Base-by-base conservation (phyloP, 1,140 invertebrate genomes). In the Oncopeltus fasciatus region DNA sequence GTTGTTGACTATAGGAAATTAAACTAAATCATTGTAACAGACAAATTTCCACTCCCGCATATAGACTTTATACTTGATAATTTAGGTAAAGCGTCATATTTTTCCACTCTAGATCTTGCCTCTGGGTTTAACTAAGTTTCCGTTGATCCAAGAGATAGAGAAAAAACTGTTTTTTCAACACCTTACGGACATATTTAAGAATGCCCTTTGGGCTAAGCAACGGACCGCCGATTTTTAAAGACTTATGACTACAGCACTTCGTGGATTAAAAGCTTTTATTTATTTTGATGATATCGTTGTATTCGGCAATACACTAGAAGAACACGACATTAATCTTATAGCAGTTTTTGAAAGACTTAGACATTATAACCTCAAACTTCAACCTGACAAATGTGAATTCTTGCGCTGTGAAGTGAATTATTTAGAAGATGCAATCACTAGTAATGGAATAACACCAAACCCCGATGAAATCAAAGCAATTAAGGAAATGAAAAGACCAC, bases 241-340 rank as follows among this genome's bases (percentile, higher is more conserved):
- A 57, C 60, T 69, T 21, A 75, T 74, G 72, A 71, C 73, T 61
- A 65, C 60, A n/a, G 66, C 69, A 1, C 20, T 51, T 0, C 47
- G 27, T 2, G 33, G 16, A 8, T 29, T 20, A 33, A 51, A 38
- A 5, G 46, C 60, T 12, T 53, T 62, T 57, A 69, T 75, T 5
- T 77, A 77, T 65, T 51, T 78, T 8, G 77, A 78, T 67, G 76
- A 79, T 59, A 70, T 77, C 0, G 66, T 76, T 0, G 65, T 76
- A 11, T 71, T 8, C 14, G 31, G 31, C 31, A 38, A 38, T 8
- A 38, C 31, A 38, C 44, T 47, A 11, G 44, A 47, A 11, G 44
- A 47, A 47, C 44, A 47, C 44, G 18, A 11, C 11, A 20, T 11
- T 20, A 20, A 2, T 24, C 47, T 49, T 20, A 20, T 21, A 49